Evolutionary conservation across 2,888 invertebrate species (phyloP), one percentile per base, ranked within the genome.

Genomic region (Pseudeuparius sepicola): DNA sequence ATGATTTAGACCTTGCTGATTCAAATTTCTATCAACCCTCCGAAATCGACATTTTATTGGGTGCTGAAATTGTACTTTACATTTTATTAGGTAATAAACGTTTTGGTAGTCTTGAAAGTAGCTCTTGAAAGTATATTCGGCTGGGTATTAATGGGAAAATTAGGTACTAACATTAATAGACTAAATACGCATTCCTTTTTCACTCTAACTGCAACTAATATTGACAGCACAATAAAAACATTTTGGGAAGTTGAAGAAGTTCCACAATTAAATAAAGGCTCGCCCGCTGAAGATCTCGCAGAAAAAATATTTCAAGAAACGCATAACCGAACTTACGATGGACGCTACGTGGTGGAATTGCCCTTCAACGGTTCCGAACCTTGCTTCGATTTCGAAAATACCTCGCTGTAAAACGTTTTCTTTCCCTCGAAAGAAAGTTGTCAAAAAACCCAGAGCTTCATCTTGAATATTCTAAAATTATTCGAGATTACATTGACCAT

Each of bases 401-500:
- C 10, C 4, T 33, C 14, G 40, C 36, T 2, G 11, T 37, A 9
- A 20, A 18, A n/a, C 29, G 40, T 16, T 40, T 40, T 40, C 24
- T 26, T 7, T 24, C 28, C 9, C 25, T 40, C 7, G 40, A 40
- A 37, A 25, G 30, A 13, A 12, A 29, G 14, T 26, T 37, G 14
- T 14, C 34, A 13, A 23, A n/a, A 11, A 24, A 40, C 12, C 24
- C 17, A 2, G 4, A 10, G 11, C 13, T 39, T 9, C 17, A 34
- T 20, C 14, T 7, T 4, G 30, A 25, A 14, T 39, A 39, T 23
- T 35, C 30, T 16, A 12, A 24, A 1, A 39, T 38, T 24, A 43
- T 45, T 31, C 12, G 13, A 6, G 41, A 46, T 35, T 46, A 42
- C 34, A 3, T 37, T 7, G 27, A 18, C 16, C n/a, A 18, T 13